Evolutionary conservation across 1,140 invertebrate genomes (phyloP), one percentile per base, ranked within the genome.

Genomic region (Drosophila sp.): DNA sequence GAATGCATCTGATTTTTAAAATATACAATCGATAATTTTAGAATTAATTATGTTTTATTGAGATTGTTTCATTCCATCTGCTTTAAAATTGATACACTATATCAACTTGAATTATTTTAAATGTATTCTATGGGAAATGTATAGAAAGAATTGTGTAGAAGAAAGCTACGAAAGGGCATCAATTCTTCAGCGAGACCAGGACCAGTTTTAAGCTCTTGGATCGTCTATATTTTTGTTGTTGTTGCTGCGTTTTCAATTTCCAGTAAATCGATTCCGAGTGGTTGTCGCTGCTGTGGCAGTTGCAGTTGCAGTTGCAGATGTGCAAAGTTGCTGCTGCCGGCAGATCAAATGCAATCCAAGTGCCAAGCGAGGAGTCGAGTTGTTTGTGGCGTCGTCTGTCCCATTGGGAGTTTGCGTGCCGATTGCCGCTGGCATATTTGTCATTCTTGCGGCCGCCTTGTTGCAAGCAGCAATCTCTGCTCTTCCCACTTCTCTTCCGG

Each of bases 351-450:
- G 50, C 57, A 34, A 54, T 27, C 25, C 50, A 25, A 69, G 16
- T 48, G 43, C 41, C 32, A 21, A 58, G 41, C 53, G 53, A 32
- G 50, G 27, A 48, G 27, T 53, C 13, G 11, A 16, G 45, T 40
- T 57, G 29, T 21, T 46, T 67, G 18, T 2, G 13, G 62, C 45
- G 18, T 38, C 32, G 34, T 45, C 51, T 58, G 64, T 34, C 16
- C 70, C 48, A 50, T 69, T 40, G 65, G 56, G 59, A 38, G 79
- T 82, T 76, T 76, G 41, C 61, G 9, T 69, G 69, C 45, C 61
- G 54, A 38, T 58, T 89, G 82, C 79, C 46, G 72, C 40, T 78
- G 66, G 69, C 79, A 82, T 82, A 82, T 89, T 87, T 89, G 78
- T 87, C 83, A 87, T 89, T 76, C 59, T 66, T 69, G 59, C 29